Conservation (phyloP, 2,888 invertebrate genomes). For the Amiota communis region DNA sequence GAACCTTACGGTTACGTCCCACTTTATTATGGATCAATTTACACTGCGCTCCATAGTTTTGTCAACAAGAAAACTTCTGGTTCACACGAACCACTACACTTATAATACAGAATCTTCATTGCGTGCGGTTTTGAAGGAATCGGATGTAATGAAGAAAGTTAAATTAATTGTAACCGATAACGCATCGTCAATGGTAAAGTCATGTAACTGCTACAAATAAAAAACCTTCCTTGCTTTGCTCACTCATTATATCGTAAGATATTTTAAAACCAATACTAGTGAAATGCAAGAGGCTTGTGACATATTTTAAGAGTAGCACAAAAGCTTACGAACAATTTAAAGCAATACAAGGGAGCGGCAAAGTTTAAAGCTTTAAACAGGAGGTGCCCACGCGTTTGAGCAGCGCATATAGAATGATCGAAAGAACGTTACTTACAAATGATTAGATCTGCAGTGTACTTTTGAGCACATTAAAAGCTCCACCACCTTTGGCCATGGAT, state of each 20-base stretch:
- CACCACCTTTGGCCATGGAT: no score
- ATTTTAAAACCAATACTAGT: no score
- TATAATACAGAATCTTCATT: background rate
- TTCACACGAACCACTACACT: background rate
- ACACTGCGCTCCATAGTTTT: no score
- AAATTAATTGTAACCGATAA: background rate
- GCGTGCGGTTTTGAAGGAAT: background rate
- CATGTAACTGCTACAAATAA: background rate
- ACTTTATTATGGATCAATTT: no score
- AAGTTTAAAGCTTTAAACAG: no score
- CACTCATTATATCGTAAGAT: background rate
- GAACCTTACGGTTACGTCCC: background rate
- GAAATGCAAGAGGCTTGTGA: background rate
- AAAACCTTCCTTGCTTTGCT: background rate
- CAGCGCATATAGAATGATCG: no score
- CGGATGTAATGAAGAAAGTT: background rate
- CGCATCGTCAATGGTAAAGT: background rate
- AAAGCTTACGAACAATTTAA: background rate
- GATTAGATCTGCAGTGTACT: no score
- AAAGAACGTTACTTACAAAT: no score
- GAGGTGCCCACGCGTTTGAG: no score
- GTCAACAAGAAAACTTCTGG: background rate
- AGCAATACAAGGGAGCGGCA: no score
- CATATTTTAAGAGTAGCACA: background rate
- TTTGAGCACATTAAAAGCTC: no score